Percentiles rank a stretch among this genome's conserved stretches.
These are phyloP conservation scores for Odobenus rosmarus DNA, from an alignment of 2,113 vertebrate species.

Conservation along the genomic window DNA sequence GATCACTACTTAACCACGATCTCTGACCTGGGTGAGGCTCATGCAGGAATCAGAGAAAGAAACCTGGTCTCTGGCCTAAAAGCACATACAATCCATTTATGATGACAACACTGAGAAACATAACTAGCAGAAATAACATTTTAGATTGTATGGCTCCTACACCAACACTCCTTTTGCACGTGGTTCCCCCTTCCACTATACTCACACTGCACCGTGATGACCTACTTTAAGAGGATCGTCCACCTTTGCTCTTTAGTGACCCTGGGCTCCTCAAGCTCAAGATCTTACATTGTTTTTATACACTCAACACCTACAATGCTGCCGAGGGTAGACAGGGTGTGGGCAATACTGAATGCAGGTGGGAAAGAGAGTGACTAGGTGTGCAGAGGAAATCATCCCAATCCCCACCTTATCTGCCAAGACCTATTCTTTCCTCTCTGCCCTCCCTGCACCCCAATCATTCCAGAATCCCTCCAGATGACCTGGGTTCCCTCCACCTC, in stretches of 20 bases:
- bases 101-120: not conserved
- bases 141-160: accelerated
- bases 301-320: not conserved
- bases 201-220: not conserved
- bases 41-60: not conserved
- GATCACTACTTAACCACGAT: not conserved
- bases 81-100: not conserved
- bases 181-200: not conserved
- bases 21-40: not conserved
- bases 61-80: not conserved
- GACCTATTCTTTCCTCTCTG: not conserved
- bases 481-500: not conserved
- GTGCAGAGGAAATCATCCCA: not conserved
- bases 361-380: not conserved
- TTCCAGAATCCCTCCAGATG: not conserved
- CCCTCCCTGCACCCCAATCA: not conserved
- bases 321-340: not conserved
- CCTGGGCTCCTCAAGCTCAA: not conserved
- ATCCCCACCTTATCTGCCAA: not conserved
- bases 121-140: not conserved
- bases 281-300: not conserved
- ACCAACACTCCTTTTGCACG: not conserved
- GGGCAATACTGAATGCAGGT: not conserved
- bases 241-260: not conserved
- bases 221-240: not conserved